Percentiles rank a stretch among this genome's conserved stretches.
Evolutionary conservation across 2,113 vertebrate genomes (phyloP).

Genomic region (Microcebus griseorufus): DNA sequence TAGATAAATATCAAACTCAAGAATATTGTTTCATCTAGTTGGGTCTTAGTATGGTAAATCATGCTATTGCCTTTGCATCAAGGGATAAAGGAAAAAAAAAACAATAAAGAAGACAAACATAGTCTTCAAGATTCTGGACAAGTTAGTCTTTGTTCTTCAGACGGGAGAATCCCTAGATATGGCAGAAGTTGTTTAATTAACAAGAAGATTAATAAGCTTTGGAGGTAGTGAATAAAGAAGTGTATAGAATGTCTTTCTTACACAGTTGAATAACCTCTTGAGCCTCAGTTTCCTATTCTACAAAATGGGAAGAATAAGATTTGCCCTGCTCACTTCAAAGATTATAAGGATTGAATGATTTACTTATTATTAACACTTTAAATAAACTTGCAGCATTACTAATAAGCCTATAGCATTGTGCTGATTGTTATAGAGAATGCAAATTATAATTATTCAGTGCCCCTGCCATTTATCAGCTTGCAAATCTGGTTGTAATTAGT

Average conservation of each 20-base stretch:
- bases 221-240: not conserved
- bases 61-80: not conserved
- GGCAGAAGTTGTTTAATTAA: not conserved
- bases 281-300: not conserved
- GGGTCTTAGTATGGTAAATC: not conserved
- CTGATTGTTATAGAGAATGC: not conserved
- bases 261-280: not conserved
- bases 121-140: not conserved
- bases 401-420: not conserved
- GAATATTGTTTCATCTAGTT: not conserved
- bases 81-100: not conserved
- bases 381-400: not conserved
- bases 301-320: not conserved
- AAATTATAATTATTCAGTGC: not conserved
- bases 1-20: not conserved
- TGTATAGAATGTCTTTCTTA: not conserved
- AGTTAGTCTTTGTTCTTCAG: slow-evolving; percentile 6
- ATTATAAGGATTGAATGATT: not conserved
- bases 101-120: not conserved
- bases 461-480: not conserved
- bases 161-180: not conserved
- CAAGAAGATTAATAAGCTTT: not conserved
- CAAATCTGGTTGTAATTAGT: not conserved
- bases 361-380: not conserved
- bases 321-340: not conserved